Evolutionary conservation across 2,888 invertebrate genomes (phyloP), one percentile per base, ranked within the genome.

Genomic region (Trachelus stipa): DNA sequence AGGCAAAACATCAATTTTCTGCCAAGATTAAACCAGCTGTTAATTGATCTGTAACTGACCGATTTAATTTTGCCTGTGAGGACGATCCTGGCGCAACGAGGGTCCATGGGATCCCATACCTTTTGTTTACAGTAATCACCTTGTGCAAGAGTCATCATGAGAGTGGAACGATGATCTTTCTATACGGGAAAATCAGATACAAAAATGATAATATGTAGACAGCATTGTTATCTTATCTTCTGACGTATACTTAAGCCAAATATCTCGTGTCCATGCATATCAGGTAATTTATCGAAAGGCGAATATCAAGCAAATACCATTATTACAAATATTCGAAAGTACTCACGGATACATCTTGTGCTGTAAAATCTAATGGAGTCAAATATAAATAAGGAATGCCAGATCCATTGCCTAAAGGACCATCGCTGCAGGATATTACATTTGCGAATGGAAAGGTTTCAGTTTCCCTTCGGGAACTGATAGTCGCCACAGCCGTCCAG

Each of bases 321-420:
- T 56, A 23, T 56, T 23, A 6, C 56, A 56, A 56, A 56, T 56
- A 56, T 56, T 23, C 15, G 4, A 71, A 30, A 30, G 56, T 81
- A 91, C 92, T 90, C 92, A 96, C 96, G 89, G 92, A 83, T 81
- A 96, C 91, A 92, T 96, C 96, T 82, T 93, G 92, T 34, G 94
- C 94, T 31, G 95, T 94, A 83, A 94, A 94, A 86, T 96, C 96
- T 90, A 95, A 90, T 1, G 94, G 94, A 3, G 96, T 95, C 91
- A 96, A 93, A 88, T 95, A 96, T 88, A 96, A 92, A 89, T 96
- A 96, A 1, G 96, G 96, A 74, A 95, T 90, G 40, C 96, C 96
- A 4, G 95, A 94, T 15, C 96, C 95, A 85, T 94, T 94, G 12
- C 92, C 92, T 40, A 93, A 84, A 0, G 94, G 93, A 0, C 96